Evolutionary conservation across 2,888 invertebrate genomes (phyloP).

Genomic region (Ormyrus nitidulus): DNA sequence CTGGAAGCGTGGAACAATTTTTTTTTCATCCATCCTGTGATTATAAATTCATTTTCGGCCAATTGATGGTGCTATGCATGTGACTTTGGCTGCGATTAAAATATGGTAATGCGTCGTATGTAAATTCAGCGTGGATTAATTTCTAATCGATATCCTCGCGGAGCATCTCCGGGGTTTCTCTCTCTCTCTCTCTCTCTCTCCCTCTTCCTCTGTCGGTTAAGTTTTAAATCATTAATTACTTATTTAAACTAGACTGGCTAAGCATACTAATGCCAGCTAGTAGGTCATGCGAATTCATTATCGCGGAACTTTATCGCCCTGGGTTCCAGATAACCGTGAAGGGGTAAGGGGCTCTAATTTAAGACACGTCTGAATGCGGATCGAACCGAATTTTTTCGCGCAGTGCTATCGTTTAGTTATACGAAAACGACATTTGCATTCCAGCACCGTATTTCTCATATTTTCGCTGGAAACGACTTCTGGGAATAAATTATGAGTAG

Average conservation of each 20-base stretch:
- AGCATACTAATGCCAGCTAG: conserved; percentile 45
- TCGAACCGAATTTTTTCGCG: conserved; percentile 42
- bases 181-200: too few species aligned
- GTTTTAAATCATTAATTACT: conserved; percentile 50
- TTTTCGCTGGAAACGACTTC: too few species aligned
- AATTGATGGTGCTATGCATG: not conserved
- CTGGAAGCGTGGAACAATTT: not conserved
- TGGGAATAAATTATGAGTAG: too few species aligned
- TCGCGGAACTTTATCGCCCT: conserved; percentile 42
- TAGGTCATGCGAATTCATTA: conserved; percentile 56
- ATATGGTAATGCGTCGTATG: conserved; percentile 30
- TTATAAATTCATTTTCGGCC: conserved; percentile 7
- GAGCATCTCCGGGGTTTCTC: not conserved
- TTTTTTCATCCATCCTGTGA: not conserved
- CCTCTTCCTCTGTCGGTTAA: not conserved
- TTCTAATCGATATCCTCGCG: conserved; percentile 29
- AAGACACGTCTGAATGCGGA: conserved; percentile 43
- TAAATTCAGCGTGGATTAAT: conserved; percentile 32
- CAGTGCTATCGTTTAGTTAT: not conserved
- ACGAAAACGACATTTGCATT: too few species aligned
- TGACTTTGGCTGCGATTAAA: conserved; percentile 28
- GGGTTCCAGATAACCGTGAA: conserved; percentile 37
- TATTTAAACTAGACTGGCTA: conserved; percentile 45
- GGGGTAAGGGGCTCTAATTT: conserved; percentile 39
- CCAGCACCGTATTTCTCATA: too few species aligned